These are phyloP conservation scores for Diachasmimorpha longicaudata DNA, from an alignment of 1,140 invertebrate genomes.

Conservation along the genomic window DNA sequence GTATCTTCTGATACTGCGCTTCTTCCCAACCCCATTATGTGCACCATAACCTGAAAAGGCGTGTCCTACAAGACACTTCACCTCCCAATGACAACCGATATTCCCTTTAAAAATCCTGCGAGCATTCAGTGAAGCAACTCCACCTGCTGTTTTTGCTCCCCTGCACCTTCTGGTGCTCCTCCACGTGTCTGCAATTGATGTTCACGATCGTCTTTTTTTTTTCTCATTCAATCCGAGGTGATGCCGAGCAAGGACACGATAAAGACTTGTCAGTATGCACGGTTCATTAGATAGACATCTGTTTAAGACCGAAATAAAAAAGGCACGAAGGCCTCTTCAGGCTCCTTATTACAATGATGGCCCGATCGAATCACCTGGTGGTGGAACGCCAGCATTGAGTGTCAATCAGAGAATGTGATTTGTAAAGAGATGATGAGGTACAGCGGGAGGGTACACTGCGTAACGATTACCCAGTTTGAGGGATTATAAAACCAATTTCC, in stretches of 20 bases:
- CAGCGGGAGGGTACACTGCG: not conserved
- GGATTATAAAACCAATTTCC: conserved; percentile 56
- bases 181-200: not conserved
- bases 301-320: not conserved
- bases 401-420: conserved; percentile 55
- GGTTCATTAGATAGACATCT: conserved; percentile 20
- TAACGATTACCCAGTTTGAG: conserved; percentile 20
- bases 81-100: too few relatives aligned
- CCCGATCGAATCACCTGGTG: conserved; percentile 28
- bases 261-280: not conserved
- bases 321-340: not conserved
- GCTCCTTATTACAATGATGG: conserved; percentile 15
- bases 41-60: not conserved
- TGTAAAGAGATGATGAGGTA: conserved; percentile 33
- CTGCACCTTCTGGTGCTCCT: not conserved
- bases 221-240: not conserved
- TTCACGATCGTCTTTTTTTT: not conserved
- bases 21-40: too few relatives aligned
- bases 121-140: not conserved
- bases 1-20: too few relatives aligned
- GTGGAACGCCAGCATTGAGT: conserved; percentile 41
- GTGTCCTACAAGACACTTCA: not conserved
- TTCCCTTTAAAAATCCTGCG: not conserved
- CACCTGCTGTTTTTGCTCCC: not conserved
- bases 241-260: not conserved